Evolutionary conservation across 2,797 vertebrate species (phyloP).

Genomic region (Poeciliopsis paucimaculata): DNA sequence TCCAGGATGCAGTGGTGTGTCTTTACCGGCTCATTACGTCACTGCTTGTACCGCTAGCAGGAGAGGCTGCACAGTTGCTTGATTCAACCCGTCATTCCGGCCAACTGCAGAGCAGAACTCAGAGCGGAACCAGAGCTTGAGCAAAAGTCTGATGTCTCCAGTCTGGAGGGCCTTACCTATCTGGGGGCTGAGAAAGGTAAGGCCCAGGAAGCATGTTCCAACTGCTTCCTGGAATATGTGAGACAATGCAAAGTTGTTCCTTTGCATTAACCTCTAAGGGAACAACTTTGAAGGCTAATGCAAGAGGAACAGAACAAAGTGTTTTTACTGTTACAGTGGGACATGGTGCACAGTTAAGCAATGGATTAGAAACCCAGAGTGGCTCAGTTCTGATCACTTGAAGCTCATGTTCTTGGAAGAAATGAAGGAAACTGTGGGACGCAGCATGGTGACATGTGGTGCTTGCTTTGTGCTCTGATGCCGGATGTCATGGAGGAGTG

Average conservation of each 20-base stretch:
- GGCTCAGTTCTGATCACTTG: conserved; percentile 15
- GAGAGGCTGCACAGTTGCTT: conserved; percentile 16
- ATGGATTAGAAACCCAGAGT: not conserved
- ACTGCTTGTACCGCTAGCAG: conserved; percentile 18
- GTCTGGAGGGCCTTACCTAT: conserved; percentile 24
- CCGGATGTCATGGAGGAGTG: conserved; percentile 45
- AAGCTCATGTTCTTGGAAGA: conserved; percentile 30
- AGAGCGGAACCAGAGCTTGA: conserved; percentile 21
- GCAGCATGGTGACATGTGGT: conserved; percentile 41
- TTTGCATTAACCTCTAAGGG: not conserved
- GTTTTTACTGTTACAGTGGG: not conserved
- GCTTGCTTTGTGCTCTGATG: conserved; percentile 44
- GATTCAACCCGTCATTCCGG: not conserved
- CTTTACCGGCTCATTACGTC: conserved; percentile 35
- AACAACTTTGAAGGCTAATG: not conserved
- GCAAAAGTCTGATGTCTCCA: not conserved
- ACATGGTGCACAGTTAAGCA: conserved; percentile 11
- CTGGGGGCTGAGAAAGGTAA: not conserved
- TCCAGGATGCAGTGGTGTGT: conserved; percentile 47
- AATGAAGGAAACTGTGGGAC: conserved; percentile 23
- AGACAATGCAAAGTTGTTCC: not conserved
- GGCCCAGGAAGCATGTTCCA: not conserved
- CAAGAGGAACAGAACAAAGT: conserved; percentile 9
- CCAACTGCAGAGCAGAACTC: conserved; percentile 3
- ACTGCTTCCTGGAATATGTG: not conserved